Conservation (phyloP, 2,888 invertebrate genomes). For the Pterostichus madidus region DNA sequence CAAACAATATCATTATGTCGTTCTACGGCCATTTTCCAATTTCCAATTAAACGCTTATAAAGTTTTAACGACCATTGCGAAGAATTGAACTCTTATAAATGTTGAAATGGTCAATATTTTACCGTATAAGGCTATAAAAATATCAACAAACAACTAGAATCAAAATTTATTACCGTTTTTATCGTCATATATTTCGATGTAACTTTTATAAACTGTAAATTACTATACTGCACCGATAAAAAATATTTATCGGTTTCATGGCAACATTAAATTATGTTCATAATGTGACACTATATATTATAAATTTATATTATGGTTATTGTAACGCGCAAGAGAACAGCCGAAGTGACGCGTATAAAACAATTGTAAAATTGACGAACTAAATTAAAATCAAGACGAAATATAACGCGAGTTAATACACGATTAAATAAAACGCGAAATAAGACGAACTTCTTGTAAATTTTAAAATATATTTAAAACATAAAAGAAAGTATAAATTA, state of each 20-base stretch:
- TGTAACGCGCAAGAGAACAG: no score
- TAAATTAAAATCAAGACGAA: no score
- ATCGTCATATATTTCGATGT: constrained; percentile 2
- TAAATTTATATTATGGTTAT: no score
- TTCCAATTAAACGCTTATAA: constrained; percentile 24
- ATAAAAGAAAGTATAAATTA: no score
- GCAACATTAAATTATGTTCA: neutral
- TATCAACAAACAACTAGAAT: constrained; percentile 32
- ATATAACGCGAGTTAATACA: no score
- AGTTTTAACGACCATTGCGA: constrained; percentile 11
- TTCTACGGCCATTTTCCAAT: constrained; percentile 24
- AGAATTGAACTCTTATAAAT: constrained; percentile 13
- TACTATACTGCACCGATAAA: neutral
- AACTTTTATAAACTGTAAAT: constrained; percentile 35
- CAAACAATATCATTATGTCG: constrained; percentile 24
- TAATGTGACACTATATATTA: no score
- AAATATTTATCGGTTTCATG: neutral
- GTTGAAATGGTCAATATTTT: constrained; percentile 27
- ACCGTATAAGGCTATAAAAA: constrained; percentile 26
- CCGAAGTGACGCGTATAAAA: no score
- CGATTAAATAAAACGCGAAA: no score
- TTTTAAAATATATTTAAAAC: no score
- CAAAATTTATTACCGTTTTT: constrained; percentile 27
- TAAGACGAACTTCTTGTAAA: no score
- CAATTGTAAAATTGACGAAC: no score